Percentiles rank a stretch among this genome's conserved stretches.
phyloP scores from a whole-genome alignment of 2,888 invertebrate genomes.

The Ceramica pisi region DNA sequence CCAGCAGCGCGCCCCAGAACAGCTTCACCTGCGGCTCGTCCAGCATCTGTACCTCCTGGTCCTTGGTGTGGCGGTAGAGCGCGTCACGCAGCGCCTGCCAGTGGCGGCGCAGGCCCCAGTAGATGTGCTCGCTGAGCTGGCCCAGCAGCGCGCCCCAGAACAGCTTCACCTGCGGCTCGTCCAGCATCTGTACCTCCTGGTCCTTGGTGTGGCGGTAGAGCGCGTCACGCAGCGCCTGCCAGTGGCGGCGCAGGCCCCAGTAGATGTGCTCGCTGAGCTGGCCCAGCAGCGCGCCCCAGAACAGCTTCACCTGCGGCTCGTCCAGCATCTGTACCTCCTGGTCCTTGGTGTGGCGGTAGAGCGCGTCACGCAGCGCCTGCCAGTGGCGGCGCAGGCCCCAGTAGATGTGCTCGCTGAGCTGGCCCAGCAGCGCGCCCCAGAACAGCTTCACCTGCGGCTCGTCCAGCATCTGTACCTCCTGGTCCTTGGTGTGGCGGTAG shows the following conservation, averaged over 20 bases:
- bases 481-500: slow-evolving; percentile 71
- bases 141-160: slow-evolving; percentile 87
- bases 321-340: slow-evolving; percentile 22
- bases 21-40: too few species aligned
- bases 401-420: slow-evolving; percentile 83
- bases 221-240: slow-evolving; percentile 77
- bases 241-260: slow-evolving; percentile 66
- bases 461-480: slow-evolving; percentile 29
- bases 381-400: slow-evolving; percentile 83
- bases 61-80: slow-evolving; percentile 76
- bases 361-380: slow-evolving; percentile 75
- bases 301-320: too few species aligned
- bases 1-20: neutral
- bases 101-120: slow-evolving; percentile 82
- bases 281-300: too few species aligned
- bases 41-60: slow-evolving; percentile 46
- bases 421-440: slow-evolving; percentile 62
- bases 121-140: slow-evolving; percentile 83
- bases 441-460: too few species aligned
- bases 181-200: slow-evolving; percentile 86
- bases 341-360: slow-evolving; percentile 71
- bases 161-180: slow-evolving; percentile 86
- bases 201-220: slow-evolving; percentile 66
- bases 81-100: slow-evolving; percentile 79
- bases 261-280: too few species aligned